Evolutionary conservation across 2,888 invertebrate genomes (phyloP).

Genomic region (Nephrotoma appendiculata): DNA sequence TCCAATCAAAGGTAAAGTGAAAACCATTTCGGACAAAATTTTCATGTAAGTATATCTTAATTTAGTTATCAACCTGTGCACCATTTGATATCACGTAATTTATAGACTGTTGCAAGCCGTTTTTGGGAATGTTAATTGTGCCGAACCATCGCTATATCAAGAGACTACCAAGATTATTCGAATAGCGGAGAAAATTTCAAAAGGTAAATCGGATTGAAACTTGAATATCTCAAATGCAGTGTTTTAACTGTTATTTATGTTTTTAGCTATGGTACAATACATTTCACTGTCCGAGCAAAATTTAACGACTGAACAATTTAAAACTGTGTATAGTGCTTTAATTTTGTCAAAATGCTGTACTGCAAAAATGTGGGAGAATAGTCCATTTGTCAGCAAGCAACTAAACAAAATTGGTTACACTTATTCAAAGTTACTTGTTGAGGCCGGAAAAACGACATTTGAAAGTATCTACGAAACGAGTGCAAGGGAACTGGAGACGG

Average conservation of each 20-base stretch:
- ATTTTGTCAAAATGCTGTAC: constrained; percentile 50
- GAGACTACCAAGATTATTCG: constrained; percentile 55
- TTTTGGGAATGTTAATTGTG: constrained; percentile 51
- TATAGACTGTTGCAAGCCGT: constrained; percentile 58
- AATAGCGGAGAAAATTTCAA: constrained; percentile 48
- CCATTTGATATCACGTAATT: background rate
- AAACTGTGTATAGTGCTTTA: constrained; percentile 42
- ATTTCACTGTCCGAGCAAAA: constrained; percentile 30
- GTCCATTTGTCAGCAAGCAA: constrained; percentile 50
- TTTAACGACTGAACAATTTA: constrained; percentile 31
- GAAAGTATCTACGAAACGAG: constrained; percentile 46
- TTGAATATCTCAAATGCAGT: background rate
- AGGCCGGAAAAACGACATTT: constrained; percentile 52
- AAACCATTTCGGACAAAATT: constrained; percentile 57
- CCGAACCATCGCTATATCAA: constrained; percentile 51
- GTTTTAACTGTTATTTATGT: constrained; percentile 2
- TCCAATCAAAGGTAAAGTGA: constrained; percentile 56
- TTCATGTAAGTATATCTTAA: constrained; percentile 40
- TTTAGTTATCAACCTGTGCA: no score
- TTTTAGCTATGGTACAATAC: constrained; percentile 42
- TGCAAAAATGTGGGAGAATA: constrained; percentile 62
- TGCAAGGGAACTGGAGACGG: constrained; percentile 60
- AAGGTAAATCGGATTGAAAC: constrained; percentile 36
- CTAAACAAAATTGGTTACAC: constrained; percentile 55
- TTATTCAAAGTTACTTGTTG: constrained; percentile 44